A percentile compares a stretch with the other conserved stretches of the same genome.
phyloP scores from a whole-genome alignment of 2,888 invertebrate genomes.

The Polydrusus tereticollis region DNA sequence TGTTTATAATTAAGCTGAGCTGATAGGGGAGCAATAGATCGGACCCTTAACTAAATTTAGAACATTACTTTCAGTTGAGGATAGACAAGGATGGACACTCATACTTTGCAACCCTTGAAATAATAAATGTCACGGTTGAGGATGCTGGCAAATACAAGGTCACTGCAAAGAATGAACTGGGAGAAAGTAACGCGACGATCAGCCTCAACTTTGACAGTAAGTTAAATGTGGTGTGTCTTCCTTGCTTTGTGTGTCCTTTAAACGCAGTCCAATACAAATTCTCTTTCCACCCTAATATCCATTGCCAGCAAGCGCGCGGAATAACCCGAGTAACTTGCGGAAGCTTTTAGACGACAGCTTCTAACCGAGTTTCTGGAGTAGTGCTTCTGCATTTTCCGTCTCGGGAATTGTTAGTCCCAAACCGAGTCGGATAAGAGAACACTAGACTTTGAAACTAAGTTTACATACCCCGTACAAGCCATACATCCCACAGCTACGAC shows the following conservation, averaged over 20 bases:
- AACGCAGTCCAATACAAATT: constrained; percentile 37
- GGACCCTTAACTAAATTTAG: constrained; percentile 26
- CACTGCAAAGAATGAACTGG: constrained; percentile 96
- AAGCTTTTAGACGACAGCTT: constrained; percentile 51
- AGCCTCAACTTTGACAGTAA: constrained; percentile 99
- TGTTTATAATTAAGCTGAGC: constrained; percentile 28
- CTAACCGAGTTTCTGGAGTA: constrained; percentile 48
- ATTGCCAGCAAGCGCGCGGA: constrained; percentile 45
- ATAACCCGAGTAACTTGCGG: constrained; percentile 45
- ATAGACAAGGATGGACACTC: constrained; percentile 94
- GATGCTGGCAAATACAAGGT: constrained; percentile 98
- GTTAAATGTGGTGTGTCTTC: constrained; percentile 68
- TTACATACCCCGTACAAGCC: constrained; percentile 8
- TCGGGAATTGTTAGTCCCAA: constrained; percentile 30
- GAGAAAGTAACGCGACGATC: constrained; percentile 97
- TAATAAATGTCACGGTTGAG: constrained; percentile 94
- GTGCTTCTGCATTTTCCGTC: constrained; percentile 42
- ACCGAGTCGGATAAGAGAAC: constrained; percentile 11
- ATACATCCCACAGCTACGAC: constrained; percentile 25
- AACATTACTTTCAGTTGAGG: constrained; percentile 75
- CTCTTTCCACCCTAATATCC: constrained; percentile 42
- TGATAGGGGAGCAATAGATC: constrained; percentile 17
- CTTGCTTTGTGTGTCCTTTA: constrained; percentile 53
- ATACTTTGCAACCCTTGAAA: constrained; percentile 93
- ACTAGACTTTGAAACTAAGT: constrained; percentile 21